phyloP scores from a whole-genome alignment of 2,113 vertebrate genomes.

The Halcyon senegalensis region DNA sequence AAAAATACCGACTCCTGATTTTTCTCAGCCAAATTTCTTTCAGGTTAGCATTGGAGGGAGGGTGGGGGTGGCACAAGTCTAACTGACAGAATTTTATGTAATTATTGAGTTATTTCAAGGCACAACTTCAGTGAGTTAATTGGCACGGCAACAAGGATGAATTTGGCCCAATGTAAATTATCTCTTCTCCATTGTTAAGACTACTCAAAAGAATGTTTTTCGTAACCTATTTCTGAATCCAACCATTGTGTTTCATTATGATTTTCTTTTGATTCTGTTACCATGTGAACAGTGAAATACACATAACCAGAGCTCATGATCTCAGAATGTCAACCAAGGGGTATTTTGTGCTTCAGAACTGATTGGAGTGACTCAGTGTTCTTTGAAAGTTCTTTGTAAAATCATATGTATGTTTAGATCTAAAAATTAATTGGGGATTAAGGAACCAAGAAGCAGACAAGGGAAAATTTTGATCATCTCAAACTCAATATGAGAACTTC shows the following conservation, averaged over 20 bases:
- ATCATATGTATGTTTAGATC: conserved; percentile 33
- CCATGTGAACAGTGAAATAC: conserved; percentile 73
- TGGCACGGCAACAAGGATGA: conserved; percentile 22
- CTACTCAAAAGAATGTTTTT: conserved; percentile 53
- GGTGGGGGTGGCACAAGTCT: not conserved
- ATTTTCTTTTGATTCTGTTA: conserved; percentile 72
- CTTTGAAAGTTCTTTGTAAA: conserved; percentile 47
- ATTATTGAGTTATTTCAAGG: conserved; percentile 32
- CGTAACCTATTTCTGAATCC: conserved; percentile 58
- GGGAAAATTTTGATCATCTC: conserved; percentile 17
- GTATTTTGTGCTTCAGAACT: conserved; percentile 58
- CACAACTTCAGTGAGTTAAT: conserved; percentile 31
- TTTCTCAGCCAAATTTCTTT: conserved; percentile 1
- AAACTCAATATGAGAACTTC: conserved; percentile 9
- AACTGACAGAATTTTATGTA: conserved; percentile 19
- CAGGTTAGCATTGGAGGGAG: not conserved
- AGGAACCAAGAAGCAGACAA: conserved; percentile 3
- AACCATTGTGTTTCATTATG: conserved; percentile 63
- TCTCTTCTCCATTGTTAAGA: conserved; percentile 37
- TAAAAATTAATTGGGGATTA: conserved; percentile 66
- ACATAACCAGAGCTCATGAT: conserved; percentile 66
- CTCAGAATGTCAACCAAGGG: conserved; percentile 62
- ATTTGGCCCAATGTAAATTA: conserved; percentile 50
- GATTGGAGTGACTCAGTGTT: conserved; percentile 42
- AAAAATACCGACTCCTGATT: not conserved